phyloP scores from a whole-genome alignment of 1,140 invertebrate species.

The Hycleus phaleratus region DNA sequence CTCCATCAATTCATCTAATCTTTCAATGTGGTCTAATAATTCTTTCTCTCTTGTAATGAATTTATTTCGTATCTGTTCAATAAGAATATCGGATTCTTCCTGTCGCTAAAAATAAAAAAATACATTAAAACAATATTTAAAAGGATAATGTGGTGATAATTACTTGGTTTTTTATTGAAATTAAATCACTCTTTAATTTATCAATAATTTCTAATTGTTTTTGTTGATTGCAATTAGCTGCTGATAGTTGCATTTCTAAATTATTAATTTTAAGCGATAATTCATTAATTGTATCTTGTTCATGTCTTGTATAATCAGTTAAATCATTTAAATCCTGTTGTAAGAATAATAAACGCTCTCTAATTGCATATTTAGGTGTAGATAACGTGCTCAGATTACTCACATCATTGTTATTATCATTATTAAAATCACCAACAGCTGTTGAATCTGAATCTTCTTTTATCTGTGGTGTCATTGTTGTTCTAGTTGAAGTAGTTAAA shows the following conservation, averaged over 20 bases:
- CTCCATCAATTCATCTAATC: neutral
- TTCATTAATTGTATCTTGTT: neutral
- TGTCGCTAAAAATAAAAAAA: neutral
- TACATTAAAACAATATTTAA: neutral
- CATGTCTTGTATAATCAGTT: neutral
- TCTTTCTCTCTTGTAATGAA: conserved; percentile 1
- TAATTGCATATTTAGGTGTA: neutral
- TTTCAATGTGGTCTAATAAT: neutral
- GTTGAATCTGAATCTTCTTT: neutral
- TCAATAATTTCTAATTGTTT: neutral
- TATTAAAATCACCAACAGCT: neutral
- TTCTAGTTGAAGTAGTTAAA: neutral
- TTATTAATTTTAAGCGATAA: neutral
- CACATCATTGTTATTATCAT: neutral
- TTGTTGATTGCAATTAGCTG: neutral
- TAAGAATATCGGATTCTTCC: no score
- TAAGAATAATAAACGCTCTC: neutral
- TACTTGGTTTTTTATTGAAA: neutral
- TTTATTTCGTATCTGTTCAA: neutral
- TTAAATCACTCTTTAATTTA: neutral
- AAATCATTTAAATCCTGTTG: neutral
- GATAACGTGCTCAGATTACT: neutral
- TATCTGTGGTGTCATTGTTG: neutral
- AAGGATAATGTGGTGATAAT: neutral
- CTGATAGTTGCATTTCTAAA: neutral